A percentile compares a stretch with the other conserved stretches of the same genome.
These are phyloP conservation scores for Hyppa rectilinea DNA, from an alignment of 2,888 invertebrate species.

Conservation along the genomic window DNA sequence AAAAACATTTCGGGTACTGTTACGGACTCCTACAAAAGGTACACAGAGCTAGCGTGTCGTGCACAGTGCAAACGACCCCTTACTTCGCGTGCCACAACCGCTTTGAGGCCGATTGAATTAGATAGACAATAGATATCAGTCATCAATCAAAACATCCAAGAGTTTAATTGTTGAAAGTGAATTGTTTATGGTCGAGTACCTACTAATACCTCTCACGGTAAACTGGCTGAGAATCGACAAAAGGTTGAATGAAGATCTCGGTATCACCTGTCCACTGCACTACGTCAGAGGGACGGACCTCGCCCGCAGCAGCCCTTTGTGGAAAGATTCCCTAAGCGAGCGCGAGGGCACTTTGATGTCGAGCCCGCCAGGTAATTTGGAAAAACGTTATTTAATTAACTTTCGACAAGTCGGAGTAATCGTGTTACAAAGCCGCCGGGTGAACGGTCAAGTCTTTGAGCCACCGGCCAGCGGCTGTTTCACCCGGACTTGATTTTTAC, in stretches of 20 bases:
- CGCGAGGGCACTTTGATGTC: conserved; percentile 86
- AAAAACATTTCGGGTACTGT: conserved; percentile 29
- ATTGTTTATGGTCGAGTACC: conserved; percentile 63
- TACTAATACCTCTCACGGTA: conserved; percentile 29
- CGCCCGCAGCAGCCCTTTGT: conserved; percentile 87
- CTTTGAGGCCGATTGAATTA: conserved; percentile 82
- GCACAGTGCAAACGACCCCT: conserved; percentile 76
- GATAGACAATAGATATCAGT: conserved; percentile 81
- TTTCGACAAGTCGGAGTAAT: conserved; percentile 90
- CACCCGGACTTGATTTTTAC: conserved; percentile 88
- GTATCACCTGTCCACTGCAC: conserved; percentile 83
- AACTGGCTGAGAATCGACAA: conserved; percentile 70
- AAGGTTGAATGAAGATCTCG: conserved; percentile 78
- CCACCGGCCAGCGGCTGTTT: conserved; percentile 71
- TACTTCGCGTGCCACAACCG: conserved; percentile 77
- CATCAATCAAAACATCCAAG: conserved; percentile 83
- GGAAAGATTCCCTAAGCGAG: conserved; percentile 83
- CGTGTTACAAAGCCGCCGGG: conserved; percentile 89
- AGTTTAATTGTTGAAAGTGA: conserved; percentile 73
- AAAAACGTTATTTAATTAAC: conserved; percentile 91
- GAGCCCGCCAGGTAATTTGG: conserved; percentile 88
- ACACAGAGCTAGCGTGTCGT: conserved; percentile 71
- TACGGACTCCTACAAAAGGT: conserved; percentile 47
- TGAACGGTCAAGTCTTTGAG: conserved; percentile 88
- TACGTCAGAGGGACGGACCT: conserved; percentile 79